A percentile compares a stretch with the other conserved stretches of the same genome.
Evolutionary conservation across 2,113 vertebrate genomes (phyloP).

Genomic region (Irena cyanogastra): DNA sequence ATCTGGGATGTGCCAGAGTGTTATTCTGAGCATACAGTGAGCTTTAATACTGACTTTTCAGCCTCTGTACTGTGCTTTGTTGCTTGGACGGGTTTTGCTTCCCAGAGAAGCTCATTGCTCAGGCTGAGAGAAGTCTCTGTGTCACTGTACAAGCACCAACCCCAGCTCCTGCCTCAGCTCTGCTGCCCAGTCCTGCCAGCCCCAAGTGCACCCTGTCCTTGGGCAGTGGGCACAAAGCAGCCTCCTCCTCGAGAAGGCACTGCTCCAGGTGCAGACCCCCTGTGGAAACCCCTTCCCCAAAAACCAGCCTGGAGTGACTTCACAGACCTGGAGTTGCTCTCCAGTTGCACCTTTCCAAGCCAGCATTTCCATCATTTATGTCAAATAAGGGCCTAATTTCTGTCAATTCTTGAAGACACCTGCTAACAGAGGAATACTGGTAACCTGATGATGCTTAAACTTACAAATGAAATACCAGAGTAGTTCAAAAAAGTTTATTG

Average conservation of each 20-base stretch:
- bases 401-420: neutral
- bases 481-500: neutral
- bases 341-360: neutral
- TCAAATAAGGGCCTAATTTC: neutral
- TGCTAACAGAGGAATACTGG: neutral
- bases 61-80: neutral
- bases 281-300: neutral
- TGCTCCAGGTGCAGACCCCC: neutral
- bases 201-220: neutral
- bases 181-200: neutral
- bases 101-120: neutral
- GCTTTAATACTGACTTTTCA: neutral
- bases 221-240: neutral
- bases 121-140: neutral
- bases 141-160: accelerated
- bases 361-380: neutral
- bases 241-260: neutral
- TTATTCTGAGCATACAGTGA: neutral
- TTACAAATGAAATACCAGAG: neutral
- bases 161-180: no score
- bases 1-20: neutral
- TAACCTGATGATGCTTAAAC: neutral
- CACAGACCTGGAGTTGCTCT: neutral
- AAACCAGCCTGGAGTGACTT: neutral
- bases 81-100: neutral